phyloP scores from a whole-genome alignment of 2,113 vertebrate genomes.

The Lophotis ruficrista region DNA sequence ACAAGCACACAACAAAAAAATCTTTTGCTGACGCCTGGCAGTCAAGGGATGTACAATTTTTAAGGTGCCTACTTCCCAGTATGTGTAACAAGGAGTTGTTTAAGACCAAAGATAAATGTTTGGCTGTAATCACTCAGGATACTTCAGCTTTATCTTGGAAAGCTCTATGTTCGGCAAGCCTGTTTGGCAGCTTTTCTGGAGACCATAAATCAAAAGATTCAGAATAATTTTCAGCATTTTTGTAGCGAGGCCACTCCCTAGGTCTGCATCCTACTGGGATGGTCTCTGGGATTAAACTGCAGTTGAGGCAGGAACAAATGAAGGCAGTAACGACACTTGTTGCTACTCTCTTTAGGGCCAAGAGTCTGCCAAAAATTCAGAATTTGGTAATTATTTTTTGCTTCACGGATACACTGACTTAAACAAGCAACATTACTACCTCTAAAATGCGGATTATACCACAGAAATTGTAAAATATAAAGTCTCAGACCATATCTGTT shows the following conservation, averaged over 20 bases:
- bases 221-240: neutral
- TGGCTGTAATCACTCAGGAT: neutral
- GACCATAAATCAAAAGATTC: slow-evolving; percentile 36
- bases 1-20: neutral
- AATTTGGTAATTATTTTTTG: neutral
- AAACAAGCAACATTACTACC: neutral
- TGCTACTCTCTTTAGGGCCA: neutral
- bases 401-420: neutral
- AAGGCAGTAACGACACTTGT: neutral
- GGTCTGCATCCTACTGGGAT: neutral
- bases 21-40: rapidly evolving
- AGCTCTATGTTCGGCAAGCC: neutral
- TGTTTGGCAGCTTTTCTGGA: neutral
- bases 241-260: neutral
- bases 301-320: neutral
- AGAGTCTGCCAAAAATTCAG: neutral
- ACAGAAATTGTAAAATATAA: neutral
- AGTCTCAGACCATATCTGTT: neutral
- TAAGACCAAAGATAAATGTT: neutral
- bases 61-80: neutral
- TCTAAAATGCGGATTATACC: neutral
- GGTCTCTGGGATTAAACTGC: neutral
- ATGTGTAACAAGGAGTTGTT: neutral
- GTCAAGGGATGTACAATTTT: neutral
- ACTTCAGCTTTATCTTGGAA: neutral